Base-by-base conservation (phyloP, 2,797 vertebrate species). In the Hydrophis major region DNA sequence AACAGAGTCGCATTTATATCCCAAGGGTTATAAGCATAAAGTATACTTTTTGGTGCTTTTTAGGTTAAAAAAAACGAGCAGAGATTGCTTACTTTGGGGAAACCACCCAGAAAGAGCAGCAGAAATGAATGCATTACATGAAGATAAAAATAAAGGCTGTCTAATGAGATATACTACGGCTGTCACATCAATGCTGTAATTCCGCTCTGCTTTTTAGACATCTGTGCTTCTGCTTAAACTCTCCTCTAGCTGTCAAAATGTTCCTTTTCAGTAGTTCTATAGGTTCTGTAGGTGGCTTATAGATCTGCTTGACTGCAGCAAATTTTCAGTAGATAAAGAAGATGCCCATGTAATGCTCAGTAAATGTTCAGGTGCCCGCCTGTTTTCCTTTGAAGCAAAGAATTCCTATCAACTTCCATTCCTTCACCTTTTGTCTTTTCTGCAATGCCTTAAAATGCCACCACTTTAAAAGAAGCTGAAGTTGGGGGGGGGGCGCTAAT, bases 11-110 rank as follows among this genome's bases (percentile, higher is more conserved):
- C 57, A 89, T 56, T 88, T 56, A 22, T 60, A n/a, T 20, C 16
- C 28, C 32, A 56, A 69, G 27, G 74, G 37, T 83, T 55, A 32
- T 87, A n/a, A 60, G 53, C 89, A n/a, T 55, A 89, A 28, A 28
- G 53, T 94, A 69, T 63, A 60, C 32, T 93, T 96, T 92, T 66
- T 91, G 91, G 91, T 69, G 94, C 20, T n/a, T 57, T 88, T 83
- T 83, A 88, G 22, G n/a, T 37, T 11, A 88, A 22, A 37, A 57
- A 87, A 22, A 92, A 53, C 37, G 32, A 7, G 1, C 12, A 89
- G 12, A 66, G n/a, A 37, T 89, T 89, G 50, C 56, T 89, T 88
- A 32, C 25, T 22, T 94, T 91, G 37, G 63, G 4, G 60, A 91
- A 63, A 66, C 93, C 61, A 16, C n/a, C 59, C n/a, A 78, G 16